Evolutionary conservation across 2,888 invertebrate species (phyloP).

Genomic region (Lithophane socia): DNA sequence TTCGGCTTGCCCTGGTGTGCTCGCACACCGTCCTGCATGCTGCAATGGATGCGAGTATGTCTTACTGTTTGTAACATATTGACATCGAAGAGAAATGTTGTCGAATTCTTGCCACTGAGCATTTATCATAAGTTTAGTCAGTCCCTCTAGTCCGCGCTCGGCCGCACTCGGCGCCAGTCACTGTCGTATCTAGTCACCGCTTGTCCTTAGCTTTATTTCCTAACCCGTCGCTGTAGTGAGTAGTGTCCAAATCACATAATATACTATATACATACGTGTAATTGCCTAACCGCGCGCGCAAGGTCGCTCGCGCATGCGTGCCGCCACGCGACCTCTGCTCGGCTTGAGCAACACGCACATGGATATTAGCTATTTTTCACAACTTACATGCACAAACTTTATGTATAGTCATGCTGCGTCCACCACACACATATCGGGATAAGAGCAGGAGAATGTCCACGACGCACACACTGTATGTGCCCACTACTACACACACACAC

Average conservation of each 20-base stretch:
- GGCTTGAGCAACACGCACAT: constrained; percentile 44
- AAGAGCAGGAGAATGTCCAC: background rate
- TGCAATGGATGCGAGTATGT: background rate
- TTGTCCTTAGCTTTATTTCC: constrained; percentile 60
- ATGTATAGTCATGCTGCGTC: background rate
- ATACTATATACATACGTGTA: constrained; percentile 18
- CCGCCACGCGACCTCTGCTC: constrained; percentile 45
- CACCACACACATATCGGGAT: background rate
- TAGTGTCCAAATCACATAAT: constrained; percentile 22
- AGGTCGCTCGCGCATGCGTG: constrained; percentile 29
- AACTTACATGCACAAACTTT: constrained; percentile 1
- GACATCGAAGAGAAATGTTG: background rate
- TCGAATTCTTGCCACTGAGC: constrained; percentile 18
- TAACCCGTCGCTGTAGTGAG: constrained; percentile 31
- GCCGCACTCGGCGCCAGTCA: constrained; percentile 8
- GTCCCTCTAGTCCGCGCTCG: constrained; percentile 39
- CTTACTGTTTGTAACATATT: background rate
- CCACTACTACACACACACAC: background rate
- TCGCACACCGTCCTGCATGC: constrained; percentile 13
- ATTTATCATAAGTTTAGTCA: constrained; percentile 1
- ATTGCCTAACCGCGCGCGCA: constrained; percentile 37
- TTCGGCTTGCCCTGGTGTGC: background rate
- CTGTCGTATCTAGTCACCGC: constrained; percentile 60
- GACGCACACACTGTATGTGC: no score
- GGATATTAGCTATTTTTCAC: constrained; percentile 19